Conservation (phyloP, 2,113 vertebrate species). For the Pedetes capensis region DNA sequence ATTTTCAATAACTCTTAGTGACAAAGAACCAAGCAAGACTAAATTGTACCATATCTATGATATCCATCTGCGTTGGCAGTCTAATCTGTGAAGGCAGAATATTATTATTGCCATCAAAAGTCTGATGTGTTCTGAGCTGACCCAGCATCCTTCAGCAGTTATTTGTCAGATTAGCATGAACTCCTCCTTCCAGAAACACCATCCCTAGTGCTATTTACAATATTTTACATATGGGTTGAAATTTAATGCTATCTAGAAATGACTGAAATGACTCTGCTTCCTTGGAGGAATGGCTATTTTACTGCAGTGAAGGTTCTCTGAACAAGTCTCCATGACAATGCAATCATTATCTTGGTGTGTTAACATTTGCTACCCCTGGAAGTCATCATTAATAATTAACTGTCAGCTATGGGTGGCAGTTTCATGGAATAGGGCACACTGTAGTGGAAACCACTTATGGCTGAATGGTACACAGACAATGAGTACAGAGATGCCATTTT, state of each 20-base stretch:
- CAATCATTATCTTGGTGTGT: conserved; percentile 2
- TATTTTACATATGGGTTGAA: conserved; percentile 41
- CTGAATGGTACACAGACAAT: conserved; percentile 10
- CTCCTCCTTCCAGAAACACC: conserved; percentile 8
- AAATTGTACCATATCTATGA: not conserved
- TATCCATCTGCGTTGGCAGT: not conserved
- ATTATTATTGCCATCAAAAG: not conserved
- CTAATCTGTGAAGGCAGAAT: not conserved
- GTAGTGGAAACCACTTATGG: not conserved
- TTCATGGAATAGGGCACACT: not conserved
- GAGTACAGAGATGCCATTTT: conserved; percentile 8
- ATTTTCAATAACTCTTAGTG: not conserved
- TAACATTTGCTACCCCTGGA: not conserved
- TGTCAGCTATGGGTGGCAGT: not conserved
- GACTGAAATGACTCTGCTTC: conserved; percentile 39
- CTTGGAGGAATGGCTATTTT: conserved; percentile 15
- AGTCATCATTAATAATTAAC: not conserved
- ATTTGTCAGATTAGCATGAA: conserved; percentile 23
- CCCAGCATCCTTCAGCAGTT: not conserved
- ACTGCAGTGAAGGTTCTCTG: not conserved
- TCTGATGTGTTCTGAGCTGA: conserved; percentile 18
- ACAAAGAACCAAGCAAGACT: conserved; percentile 29
- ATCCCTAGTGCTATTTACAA: conserved; percentile 36
- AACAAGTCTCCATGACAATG: not conserved
- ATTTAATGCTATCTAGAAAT: conserved; percentile 39